Percentiles rank a stretch among this genome's conserved stretches.
phyloP scores from a whole-genome alignment of 1,140 invertebrate species.

The Drosophila subpulchrella region DNA sequence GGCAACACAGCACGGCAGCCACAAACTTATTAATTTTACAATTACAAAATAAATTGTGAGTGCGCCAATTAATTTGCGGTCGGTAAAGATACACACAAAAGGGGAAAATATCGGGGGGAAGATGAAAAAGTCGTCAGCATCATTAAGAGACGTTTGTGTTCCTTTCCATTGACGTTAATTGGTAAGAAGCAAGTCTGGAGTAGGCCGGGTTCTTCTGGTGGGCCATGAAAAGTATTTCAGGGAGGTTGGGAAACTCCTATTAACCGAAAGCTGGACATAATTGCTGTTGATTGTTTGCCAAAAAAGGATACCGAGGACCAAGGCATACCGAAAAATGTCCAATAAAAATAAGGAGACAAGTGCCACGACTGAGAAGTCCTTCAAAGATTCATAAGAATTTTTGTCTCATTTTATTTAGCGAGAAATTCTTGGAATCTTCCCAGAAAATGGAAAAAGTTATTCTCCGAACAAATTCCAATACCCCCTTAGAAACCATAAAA shows the following conservation, averaged over 20 bases:
- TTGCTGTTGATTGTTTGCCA: slow-evolving; percentile 77
- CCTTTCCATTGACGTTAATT: slow-evolving; percentile 64
- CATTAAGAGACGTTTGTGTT: slow-evolving; percentile 70
- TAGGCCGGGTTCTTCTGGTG: slow-evolving; percentile 11
- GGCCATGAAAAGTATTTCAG: slow-evolving; percentile 5
- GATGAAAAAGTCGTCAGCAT: slow-evolving; percentile 33
- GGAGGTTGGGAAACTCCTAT: slow-evolving; percentile 23
- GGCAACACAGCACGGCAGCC: slow-evolving; percentile 30
- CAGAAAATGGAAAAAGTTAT: not conserved
- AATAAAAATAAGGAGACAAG: not conserved
- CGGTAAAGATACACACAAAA: slow-evolving; percentile 69
- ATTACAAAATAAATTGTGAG: slow-evolving; percentile 77
- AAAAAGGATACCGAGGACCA: slow-evolving; percentile 40
- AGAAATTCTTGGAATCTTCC: not conserved
- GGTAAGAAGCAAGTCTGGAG: slow-evolving; percentile 30
- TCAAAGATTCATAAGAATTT: not conserved
- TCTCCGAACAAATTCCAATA: not conserved
- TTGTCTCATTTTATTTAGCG: not conserved
- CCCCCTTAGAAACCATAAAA: not conserved
- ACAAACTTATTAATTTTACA: slow-evolving; percentile 80
- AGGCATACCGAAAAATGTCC: slow-evolving; percentile 28
- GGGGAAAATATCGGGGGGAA: not conserved
- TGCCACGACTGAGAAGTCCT: not conserved
- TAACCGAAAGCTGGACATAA: slow-evolving; percentile 51
- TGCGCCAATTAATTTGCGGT: slow-evolving; percentile 80